Evolutionary conservation across 2,113 vertebrate species (phyloP), one percentile per base, ranked within the genome.

Genomic region (Vimba vimba): DNA sequence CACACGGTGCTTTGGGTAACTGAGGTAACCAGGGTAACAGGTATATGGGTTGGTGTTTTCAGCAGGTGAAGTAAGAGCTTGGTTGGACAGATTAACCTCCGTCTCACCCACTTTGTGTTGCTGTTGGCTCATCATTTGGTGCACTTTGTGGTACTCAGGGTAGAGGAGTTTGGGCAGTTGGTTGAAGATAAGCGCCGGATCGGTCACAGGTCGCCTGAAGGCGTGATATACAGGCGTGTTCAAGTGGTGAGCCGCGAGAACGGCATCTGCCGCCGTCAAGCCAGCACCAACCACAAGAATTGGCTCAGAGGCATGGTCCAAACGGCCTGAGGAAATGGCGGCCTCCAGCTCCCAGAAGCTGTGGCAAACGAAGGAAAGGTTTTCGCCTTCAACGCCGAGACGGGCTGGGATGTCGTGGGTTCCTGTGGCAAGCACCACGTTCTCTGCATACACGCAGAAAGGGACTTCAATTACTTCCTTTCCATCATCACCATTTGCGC

Each of bases 71-170:
- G 30, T 9, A 9, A 71, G 6, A 30, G 71, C 21, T 33, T 59
- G 33, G 17, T 10, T 75, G 19, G n/a, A 66, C 4, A 73, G 19
- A 76, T 15, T 79, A 4, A 47, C 50, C n/a, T 43, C 21, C 1
- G 33, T 57, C 13, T 87, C 79, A 2, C 12, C 30, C 0, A 55
- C 3, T n/a, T 69, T 86, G 86, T 93, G 84, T 90, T 95, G 94
- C 91, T 95, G 94, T 82, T 91, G 94, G 25, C 81, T 95, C 95
- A 96, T 96, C 95, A 96, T 96, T 91, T 96, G 95, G 87, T 95
- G 95, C 78, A 96, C 95, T 92, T 96, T 96, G 93, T 96, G 95
- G 90, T 96, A 96, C 88, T 96, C 95, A 0, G 95, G 95, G 90
- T 96, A 96, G 1, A 96, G 94, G 68, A 95, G 83, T 62, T 94